phyloP scores from a whole-genome alignment of 2,888 invertebrate species.

The Diaperis boleti region DNA sequence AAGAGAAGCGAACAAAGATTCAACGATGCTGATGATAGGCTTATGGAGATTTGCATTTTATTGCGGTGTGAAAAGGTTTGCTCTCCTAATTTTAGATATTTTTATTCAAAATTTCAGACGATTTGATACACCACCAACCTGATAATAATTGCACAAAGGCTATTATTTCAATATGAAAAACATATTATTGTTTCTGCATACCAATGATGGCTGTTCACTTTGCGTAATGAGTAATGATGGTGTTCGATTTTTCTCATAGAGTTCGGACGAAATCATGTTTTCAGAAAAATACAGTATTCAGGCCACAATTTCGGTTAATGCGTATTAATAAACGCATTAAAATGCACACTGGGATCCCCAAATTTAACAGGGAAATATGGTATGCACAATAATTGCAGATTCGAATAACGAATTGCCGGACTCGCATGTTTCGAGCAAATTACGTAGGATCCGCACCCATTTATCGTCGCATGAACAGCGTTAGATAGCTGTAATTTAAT shows the following conservation, averaged over 20 bases:
- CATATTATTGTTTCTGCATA: constrained; percentile 7
- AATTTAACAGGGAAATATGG: constrained; percentile 17
- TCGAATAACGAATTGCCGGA: constrained; percentile 25
- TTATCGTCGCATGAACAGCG: constrained; percentile 35
- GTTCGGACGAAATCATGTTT: not conserved
- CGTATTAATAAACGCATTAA: constrained; percentile 22
- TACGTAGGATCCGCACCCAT: constrained; percentile 33
- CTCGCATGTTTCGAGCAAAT: constrained; percentile 35
- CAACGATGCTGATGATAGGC: too few species aligned
- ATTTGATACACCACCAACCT: too few species aligned
- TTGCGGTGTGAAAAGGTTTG: too few species aligned
- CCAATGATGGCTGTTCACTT: constrained; percentile 8
- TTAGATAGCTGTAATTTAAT: constrained; percentile 38
- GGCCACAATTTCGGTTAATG: constrained; percentile 6
- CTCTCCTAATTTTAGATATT: too few species aligned
- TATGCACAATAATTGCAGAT: constrained; percentile 29
- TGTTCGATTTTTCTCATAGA: constrained; percentile 9
- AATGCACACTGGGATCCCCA: constrained; percentile 15
- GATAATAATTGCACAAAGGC: constrained; percentile 22
- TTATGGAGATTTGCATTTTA: too few species aligned
- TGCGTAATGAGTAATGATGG: constrained; percentile 8
- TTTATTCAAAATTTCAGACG: too few species aligned
- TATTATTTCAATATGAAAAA: constrained; percentile 13
- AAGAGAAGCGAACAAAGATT: too few species aligned
- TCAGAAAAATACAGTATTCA: constrained; percentile 4